Percentiles rank a stretch among this genome's conserved stretches.
Conservation (phyloP, 2,888 invertebrate genomes). For the Globia sparganii region DNA sequence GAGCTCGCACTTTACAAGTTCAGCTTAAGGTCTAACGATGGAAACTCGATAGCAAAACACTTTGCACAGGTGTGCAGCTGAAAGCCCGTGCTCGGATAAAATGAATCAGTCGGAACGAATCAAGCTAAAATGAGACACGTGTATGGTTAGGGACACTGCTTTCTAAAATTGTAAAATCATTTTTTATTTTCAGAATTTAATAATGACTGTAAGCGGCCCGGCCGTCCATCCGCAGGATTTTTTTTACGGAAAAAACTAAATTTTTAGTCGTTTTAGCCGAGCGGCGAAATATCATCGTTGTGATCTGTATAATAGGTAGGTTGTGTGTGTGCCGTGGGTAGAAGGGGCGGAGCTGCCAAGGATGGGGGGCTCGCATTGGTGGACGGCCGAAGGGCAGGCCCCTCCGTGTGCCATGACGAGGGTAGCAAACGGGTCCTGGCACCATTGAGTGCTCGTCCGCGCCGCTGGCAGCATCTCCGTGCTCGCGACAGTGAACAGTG, state of each 20-base stretch:
- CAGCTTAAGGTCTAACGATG: slow-evolving; percentile 10
- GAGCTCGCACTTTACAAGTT: slow-evolving; percentile 1
- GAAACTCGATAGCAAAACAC: slow-evolving; percentile 38
- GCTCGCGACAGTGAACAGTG: slow-evolving; percentile 70
- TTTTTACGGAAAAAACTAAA: slow-evolving; percentile 82
- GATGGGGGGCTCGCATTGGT: slow-evolving; percentile 76
- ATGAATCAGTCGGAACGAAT: not conserved
- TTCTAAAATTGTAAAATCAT: slow-evolving; percentile 33
- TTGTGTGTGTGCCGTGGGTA: slow-evolving; percentile 73
- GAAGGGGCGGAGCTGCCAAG: slow-evolving; percentile 78
- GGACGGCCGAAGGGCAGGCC: slow-evolving; percentile 69
- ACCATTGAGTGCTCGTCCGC: slow-evolving; percentile 78
- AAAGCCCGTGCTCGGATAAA: not conserved
- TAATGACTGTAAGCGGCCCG: slow-evolving; percentile 54
- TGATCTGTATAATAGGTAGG: slow-evolving; percentile 85
- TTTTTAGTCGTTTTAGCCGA: slow-evolving; percentile 80
- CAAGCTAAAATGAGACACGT: slow-evolving; percentile 6
- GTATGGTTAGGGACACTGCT: slow-evolving; percentile 16
- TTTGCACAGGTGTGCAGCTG: not conserved
- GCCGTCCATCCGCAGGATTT: slow-evolving; percentile 51
- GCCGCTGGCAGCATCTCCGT: slow-evolving; percentile 73
- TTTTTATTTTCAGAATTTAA: slow-evolving; percentile 54
- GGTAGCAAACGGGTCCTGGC: slow-evolving; percentile 65
- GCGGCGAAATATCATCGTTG: slow-evolving; percentile 83
- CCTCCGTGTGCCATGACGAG: slow-evolving; percentile 54